Evolutionary conservation across 2,888 invertebrate species (phyloP).

Genomic region (Augochlorella aurata): DNA sequence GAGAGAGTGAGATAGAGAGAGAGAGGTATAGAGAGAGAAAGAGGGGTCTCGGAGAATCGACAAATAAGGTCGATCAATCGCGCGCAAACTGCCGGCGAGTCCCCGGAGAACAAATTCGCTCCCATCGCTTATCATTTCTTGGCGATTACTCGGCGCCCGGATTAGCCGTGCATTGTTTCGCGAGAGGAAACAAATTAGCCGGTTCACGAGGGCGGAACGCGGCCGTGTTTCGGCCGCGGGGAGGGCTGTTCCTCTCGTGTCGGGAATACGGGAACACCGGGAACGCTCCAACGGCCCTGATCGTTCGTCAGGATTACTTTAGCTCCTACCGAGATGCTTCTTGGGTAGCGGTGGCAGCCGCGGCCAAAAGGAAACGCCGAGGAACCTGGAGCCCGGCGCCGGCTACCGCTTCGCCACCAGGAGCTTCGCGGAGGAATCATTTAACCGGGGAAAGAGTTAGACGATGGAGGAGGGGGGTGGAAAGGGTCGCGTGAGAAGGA

Average conservation of each 20-base stretch:
- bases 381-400: background rate
- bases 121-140: conserved; percentile 51
- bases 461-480: background rate
- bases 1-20: background rate
- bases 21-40: background rate
- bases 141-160: conserved; percentile 40
- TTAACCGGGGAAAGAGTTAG: conserved; percentile 51
- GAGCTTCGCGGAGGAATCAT: conserved; percentile 58
- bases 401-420: background rate
- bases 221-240: background rate
- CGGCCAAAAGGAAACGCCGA: background rate
- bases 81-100: background rate
- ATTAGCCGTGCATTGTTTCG: conserved; percentile 51
- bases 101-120: conserved; percentile 24
- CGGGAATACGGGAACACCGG: conserved; percentile 33
- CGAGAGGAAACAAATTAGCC: conserved; percentile 55
- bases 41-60: background rate
- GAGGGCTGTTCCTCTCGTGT: conserved; percentile 29
- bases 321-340: conserved; percentile 32
- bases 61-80: conserved; percentile 38
- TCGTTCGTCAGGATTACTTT: conserved; percentile 65
- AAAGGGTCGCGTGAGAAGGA: background rate
- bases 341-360: background rate
- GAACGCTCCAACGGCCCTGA: conserved; percentile 37
- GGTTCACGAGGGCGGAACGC: conserved; percentile 25